These are phyloP conservation scores for Sorex araneus DNA, from an alignment of 2,113 vertebrate genomes.

Conservation along the genomic window DNA sequence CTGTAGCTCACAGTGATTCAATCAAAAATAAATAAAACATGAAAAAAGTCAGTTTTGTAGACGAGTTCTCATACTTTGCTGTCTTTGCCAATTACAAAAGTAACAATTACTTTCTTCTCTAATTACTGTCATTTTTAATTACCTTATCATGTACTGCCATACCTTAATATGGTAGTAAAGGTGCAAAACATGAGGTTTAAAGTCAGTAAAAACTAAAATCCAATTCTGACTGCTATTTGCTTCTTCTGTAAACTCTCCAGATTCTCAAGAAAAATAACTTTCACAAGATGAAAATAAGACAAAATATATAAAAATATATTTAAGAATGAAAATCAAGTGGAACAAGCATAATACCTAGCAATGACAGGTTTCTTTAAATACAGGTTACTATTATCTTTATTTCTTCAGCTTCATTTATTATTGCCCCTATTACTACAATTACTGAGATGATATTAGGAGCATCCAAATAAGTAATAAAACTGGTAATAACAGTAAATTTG, in stretches of 20 bases:
- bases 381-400: neutral
- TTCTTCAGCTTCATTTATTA: neutral
- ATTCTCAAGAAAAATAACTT: neutral
- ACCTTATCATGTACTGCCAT: no score
- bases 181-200: neutral
- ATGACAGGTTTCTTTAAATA: neutral
- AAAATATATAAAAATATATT: no score
- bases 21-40: no score
- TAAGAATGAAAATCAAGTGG: neutral
- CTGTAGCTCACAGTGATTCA: no score
- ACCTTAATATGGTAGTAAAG: neutral
- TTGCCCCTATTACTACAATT: neutral
- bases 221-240: neutral
- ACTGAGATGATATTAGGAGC: neutral
- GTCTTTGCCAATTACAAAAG: no score
- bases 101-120: no score
- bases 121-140: no score
- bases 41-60: no score
- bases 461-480: neutral
- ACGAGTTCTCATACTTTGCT: no score
- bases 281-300: no score
- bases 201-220: constrained; percentile 17
- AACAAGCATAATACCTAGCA: neutral
- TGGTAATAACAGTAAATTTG: constrained; percentile 33
- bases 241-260: neutral